Base-by-base conservation (phyloP, 2,113 vertebrate species). In the Semnornis frantzii region DNA sequence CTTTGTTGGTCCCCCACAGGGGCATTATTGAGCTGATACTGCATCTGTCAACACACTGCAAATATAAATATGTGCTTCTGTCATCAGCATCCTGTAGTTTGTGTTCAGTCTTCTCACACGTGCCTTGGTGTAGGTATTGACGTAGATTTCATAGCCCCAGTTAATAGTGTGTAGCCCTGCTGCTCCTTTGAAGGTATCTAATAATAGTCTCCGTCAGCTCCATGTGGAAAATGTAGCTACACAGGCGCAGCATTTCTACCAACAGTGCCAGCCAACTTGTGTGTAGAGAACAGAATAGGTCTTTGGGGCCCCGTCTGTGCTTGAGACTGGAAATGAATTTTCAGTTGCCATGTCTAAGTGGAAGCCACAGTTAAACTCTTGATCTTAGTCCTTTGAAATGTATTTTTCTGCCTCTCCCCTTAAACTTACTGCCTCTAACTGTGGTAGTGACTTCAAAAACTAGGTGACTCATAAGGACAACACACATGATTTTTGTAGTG, bases 381-480 rank as follows among this genome's bases (percentile, higher is more conserved):
- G 14, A 71, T 82, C 50, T 75, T 52, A 23, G 39, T 63, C 6
- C 64, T 92, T 54, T 69, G n/a, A 82, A 91, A 63, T 63, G 5
- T 59, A 3, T 82, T 91, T 94, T 94, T 66, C 21, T 71, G 30
- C 24, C 11, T 75, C 42, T 78, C 85, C 50, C 37, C 30, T 85
- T 65, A 52, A 79, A 65, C 2, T 85, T 31, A 48, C 2, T 64
- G 27, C 64, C 52, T 80, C 30, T 70, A 68, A 31, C 55, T 2
- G 0, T 54, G 25, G 48, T 83, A 58, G 31, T 64, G 60, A n/a
- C 33, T 57, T 93, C 68, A 57, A 78, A 66, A 85, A 48, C 55
- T 46, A 83, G 37, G 10, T 94, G 87, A 89, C 75, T 95, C 71
- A 63, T 44, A 75, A 73, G 1, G 15, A 80, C 85, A 92, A 66